phyloP scores from a whole-genome alignment of 2,888 invertebrate genomes.

The Eulithis prunata region DNA sequence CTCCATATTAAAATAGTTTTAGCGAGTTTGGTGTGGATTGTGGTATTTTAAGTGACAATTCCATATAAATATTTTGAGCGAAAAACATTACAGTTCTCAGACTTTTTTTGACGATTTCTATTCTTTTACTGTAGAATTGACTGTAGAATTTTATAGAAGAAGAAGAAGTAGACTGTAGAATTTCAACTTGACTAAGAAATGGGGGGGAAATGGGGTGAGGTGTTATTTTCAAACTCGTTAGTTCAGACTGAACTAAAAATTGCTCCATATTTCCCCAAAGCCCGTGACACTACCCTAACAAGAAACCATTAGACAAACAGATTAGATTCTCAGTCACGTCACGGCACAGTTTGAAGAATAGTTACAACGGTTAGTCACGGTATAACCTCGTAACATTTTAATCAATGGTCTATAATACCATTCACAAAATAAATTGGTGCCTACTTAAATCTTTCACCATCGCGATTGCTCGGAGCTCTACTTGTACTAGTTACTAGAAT shows the following conservation, averaged over 20 bases:
- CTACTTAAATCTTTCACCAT: slow-evolving; percentile 44
- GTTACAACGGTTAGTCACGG: slow-evolving; percentile 20
- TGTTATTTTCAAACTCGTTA: too few species aligned
- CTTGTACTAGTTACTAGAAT: not conserved
- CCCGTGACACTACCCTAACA: slow-evolving; percentile 10
- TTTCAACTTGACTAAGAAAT: too few species aligned
- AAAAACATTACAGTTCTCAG: too few species aligned
- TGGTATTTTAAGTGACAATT: too few species aligned
- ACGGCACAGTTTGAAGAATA: slow-evolving; percentile 11
- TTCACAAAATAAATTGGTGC: slow-evolving; percentile 43
- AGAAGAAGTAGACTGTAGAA: too few species aligned
- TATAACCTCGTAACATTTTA: slow-evolving; percentile 48
- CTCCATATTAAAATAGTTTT: too few species aligned
- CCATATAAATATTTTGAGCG: too few species aligned
- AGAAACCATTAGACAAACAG: slow-evolving; percentile 13
- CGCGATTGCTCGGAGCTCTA: slow-evolving; percentile 41
- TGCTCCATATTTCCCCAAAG: slow-evolving; percentile 2
- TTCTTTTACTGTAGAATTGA: too few species aligned
- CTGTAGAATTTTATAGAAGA: too few species aligned
- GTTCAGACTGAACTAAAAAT: not conserved
- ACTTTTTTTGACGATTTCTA: too few species aligned
- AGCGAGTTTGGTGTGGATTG: too few species aligned
- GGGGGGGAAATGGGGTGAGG: too few species aligned
- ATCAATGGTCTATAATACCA: slow-evolving; percentile 45
- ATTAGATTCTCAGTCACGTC: slow-evolving; percentile 10